phyloP scores from a whole-genome alignment of 2,797 vertebrate genomes.

The Paramormyrops hopkinsi region DNA sequence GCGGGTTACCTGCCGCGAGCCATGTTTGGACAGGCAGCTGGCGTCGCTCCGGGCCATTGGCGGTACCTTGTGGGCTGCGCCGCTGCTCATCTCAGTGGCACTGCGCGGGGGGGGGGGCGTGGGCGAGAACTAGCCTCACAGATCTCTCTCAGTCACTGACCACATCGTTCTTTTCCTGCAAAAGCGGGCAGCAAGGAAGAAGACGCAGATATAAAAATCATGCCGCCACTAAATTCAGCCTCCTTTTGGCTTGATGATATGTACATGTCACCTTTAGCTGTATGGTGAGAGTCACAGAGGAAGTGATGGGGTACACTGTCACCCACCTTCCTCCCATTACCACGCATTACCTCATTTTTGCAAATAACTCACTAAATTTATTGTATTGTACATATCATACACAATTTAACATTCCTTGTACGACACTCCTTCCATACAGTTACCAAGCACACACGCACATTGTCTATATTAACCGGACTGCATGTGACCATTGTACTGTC shows the following conservation, averaged over 20 bases:
- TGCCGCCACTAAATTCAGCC: neutral
- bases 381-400: neutral
- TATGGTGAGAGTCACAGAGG: neutral
- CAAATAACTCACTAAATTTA: neutral
- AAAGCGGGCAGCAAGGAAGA: neutral
- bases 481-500: neutral
- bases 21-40: conserved; percentile 5
- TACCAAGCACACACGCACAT: neutral
- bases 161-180: conserved; percentile 4
- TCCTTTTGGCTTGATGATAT: neutral
- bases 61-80: neutral
- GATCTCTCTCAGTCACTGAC: neutral
- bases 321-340: neutral
- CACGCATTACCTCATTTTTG: neutral
- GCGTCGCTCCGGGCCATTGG: neutral
- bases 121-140: neutral
- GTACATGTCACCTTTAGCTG: neutral
- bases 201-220: neutral
- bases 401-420: neutral
- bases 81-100: neutral
- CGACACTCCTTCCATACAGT: neutral
- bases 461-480: neutral
- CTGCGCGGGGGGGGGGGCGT: neutral
- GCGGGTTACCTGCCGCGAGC: neutral
- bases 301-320: neutral